Evolutionary conservation across 2,888 invertebrate genomes (phyloP).

Genomic region (Baronia brevicornis): DNA sequence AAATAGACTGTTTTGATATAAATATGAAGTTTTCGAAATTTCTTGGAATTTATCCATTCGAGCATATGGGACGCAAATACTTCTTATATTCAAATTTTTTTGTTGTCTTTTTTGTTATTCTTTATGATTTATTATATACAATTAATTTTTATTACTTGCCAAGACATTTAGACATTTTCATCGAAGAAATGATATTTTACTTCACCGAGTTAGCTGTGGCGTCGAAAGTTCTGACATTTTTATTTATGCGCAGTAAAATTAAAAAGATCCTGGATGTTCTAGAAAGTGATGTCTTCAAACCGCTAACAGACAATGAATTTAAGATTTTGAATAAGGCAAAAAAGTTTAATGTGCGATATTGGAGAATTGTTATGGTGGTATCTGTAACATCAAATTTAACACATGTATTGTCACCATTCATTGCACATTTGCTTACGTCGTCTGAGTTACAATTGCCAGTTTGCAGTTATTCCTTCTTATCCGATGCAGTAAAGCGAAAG

Average conservation of each 20-base stretch:
- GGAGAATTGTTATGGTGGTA: slow-evolving; percentile 31
- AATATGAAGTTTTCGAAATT: slow-evolving; percentile 39
- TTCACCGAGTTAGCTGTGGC: slow-evolving; percentile 33
- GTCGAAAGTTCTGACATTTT: slow-evolving; percentile 40
- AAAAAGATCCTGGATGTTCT: slow-evolving; percentile 28
- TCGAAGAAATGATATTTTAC: slow-evolving; percentile 45
- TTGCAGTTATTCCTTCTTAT: slow-evolving; percentile 40
- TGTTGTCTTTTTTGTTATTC: slow-evolving; percentile 25
- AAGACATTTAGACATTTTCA: slow-evolving; percentile 33
- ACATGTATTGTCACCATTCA: slow-evolving; percentile 30
- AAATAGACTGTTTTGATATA: slow-evolving; percentile 39
- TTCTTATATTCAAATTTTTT: slow-evolving; percentile 30
- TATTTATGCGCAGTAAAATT: slow-evolving; percentile 31
- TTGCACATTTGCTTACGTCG: slow-evolving; percentile 30
- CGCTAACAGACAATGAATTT: slow-evolving; percentile 25
- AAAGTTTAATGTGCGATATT: slow-evolving; percentile 32
- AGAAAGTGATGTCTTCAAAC: slow-evolving; percentile 41
- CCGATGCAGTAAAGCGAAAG: slow-evolving; percentile 26
- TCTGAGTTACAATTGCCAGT: slow-evolving; percentile 31
- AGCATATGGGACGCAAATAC: slow-evolving; percentile 23
- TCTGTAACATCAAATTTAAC: slow-evolving; percentile 29
- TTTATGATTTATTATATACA: slow-evolving; percentile 28
- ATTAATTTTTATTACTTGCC: slow-evolving; percentile 42
- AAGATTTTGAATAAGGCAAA: slow-evolving; percentile 35
- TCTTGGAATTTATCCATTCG: slow-evolving; percentile 35